These are phyloP conservation scores for Alfaro cultratus DNA, from an alignment of 2,797 vertebrate genomes.

Conservation along the genomic window DNA sequence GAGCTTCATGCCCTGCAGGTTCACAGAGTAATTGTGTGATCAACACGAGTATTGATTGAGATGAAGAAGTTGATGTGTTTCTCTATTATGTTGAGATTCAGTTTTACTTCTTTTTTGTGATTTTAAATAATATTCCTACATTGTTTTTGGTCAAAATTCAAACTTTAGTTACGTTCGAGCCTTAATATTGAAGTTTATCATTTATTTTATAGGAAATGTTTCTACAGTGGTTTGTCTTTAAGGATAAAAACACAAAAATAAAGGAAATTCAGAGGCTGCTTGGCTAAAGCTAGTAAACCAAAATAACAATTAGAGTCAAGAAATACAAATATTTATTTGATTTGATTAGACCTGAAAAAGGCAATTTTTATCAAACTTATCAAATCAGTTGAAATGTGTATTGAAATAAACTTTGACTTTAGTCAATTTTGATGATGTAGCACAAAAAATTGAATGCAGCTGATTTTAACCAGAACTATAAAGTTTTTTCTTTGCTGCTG, in stretches of 20 bases:
- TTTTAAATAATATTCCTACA: not conserved
- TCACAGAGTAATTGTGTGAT: constrained; percentile 35
- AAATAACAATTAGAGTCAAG: not conserved
- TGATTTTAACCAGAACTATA: not conserved
- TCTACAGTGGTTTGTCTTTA: not conserved
- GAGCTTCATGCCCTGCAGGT: constrained; percentile 36
- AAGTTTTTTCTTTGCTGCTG: not conserved
- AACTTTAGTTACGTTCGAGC: not conserved
- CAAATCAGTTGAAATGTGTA: too few relatives aligned
- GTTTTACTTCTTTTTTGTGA: not conserved
- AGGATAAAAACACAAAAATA: not conserved
- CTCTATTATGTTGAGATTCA: not conserved
- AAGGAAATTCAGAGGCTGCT: not conserved
- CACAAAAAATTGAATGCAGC: not conserved
- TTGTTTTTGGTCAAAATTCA: not conserved
- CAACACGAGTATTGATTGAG: constrained; percentile 11
- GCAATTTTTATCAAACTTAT: too few relatives aligned
- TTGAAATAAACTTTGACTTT: too few relatives aligned
- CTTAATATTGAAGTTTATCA: not conserved
- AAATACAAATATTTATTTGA: not conserved
- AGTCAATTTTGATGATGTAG: too few relatives aligned
- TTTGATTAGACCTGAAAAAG: not conserved
- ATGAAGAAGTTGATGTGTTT: constrained; percentile 6
- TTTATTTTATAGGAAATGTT: not conserved
- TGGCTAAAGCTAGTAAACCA: not conserved